Evolutionary conservation across 2,113 vertebrate genomes (phyloP), one percentile per base, ranked within the genome.

Genomic region (Heteronetta atricapilla): DNA sequence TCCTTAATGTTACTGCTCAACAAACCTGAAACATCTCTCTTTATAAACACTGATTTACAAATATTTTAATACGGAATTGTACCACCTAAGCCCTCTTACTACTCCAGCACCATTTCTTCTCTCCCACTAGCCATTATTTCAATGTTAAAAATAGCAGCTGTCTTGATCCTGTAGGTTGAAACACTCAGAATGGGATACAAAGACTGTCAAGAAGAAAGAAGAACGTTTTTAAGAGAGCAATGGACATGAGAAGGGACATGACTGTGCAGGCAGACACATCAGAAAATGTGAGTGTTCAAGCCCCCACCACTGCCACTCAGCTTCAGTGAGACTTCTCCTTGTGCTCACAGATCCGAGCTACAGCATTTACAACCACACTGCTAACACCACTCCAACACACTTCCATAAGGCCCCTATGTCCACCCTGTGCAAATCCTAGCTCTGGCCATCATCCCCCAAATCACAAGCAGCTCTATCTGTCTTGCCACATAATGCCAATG

Each of bases 171-270:
- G 14, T 36, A 40, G 83, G 46, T 2, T 87, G 42, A 75, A 81
- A 81, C 44, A 62, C 19, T 36, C 12, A 23, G 38, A 88, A 85
- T 4, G 14, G 6, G 19, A 73, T 60, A 38, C 38, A 62, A 81
- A 76, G 38, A 74, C 26, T 50, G 23, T 26, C 23, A 67, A 6
- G 5, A 91, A 69, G 40, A 34, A 84, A 86, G 68, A 66, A 11
- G 13, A 86, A 66, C 12, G 53, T 33, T 83, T 80, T 80, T 42
- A 69, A 77, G 76, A 80, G 29, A 8, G 38, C 18, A 86, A 40
- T 21, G 26, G 44, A 53, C 46, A 62, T 0, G 0, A 67, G 25
- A 85, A 26, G 25, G 34, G 19, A 62, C 44, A 22, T 34, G 10
- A 25, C 60, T 62, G 29, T 53, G 21, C n/a, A 80, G 50, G 38